Conservation (phyloP, 2,113 vertebrate species). For the Mirza zaza region DNA sequence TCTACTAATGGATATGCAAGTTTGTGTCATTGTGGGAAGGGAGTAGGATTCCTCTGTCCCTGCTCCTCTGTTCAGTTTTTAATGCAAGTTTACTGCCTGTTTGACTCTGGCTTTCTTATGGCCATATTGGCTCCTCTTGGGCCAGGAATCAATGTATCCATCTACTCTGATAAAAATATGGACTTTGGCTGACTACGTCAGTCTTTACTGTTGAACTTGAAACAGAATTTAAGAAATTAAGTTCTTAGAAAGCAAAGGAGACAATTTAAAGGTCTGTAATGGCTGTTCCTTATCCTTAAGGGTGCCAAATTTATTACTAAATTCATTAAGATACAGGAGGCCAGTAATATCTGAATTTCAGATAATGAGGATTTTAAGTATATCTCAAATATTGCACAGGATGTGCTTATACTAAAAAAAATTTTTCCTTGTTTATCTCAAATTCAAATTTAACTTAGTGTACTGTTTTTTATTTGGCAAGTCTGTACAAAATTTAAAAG, state of each 20-base stretch:
- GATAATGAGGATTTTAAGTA: neutral
- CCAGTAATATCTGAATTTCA: neutral
- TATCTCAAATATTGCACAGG: neutral
- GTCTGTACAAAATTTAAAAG: slow-evolving; percentile 24
- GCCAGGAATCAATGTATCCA: neutral
- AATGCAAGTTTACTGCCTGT: neutral
- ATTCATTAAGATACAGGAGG: neutral
- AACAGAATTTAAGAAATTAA: neutral
- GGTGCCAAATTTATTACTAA: neutral
- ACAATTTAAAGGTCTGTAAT: neutral
- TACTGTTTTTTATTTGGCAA: neutral
- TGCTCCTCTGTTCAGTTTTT: neutral
- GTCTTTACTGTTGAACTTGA: neutral
- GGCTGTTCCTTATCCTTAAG: neutral
- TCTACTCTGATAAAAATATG: neutral
- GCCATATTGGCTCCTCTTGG: neutral
- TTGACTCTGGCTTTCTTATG: neutral
- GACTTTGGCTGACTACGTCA: neutral
- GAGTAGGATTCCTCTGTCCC: neutral
- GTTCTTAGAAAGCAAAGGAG: neutral
- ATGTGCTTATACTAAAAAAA: neutral
- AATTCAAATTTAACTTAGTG: neutral
- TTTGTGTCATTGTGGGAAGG: neutral
- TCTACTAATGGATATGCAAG: neutral
- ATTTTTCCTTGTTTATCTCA: neutral